Percentiles rank a stretch among this genome's conserved stretches.
phyloP scores from a whole-genome alignment of 2,113 vertebrate genomes.

The Coturnix japonica region DNA sequence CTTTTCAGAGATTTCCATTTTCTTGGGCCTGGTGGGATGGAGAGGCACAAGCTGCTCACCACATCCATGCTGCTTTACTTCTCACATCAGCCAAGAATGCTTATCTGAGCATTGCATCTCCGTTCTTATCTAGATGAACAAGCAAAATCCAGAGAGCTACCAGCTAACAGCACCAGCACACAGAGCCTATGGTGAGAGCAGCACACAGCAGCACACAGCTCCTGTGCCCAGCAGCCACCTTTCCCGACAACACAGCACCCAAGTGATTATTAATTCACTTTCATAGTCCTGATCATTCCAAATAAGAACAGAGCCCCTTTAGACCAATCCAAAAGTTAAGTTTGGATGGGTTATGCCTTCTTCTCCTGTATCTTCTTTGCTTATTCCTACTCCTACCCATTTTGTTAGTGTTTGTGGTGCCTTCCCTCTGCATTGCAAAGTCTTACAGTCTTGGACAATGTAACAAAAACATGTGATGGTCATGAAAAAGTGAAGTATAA shows the following conservation, averaged over 20 bases:
- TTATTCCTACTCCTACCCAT: not conserved
- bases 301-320: not conserved
- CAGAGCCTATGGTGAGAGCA: fast-evolving
- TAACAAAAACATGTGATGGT: not conserved
- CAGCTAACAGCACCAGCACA: not conserved
- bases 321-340: not conserved
- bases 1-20: not conserved
- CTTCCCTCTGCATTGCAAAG: not conserved
- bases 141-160: not conserved
- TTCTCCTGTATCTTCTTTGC: not conserved
- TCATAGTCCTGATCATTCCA: not conserved
- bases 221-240: not conserved
- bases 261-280: not conserved
- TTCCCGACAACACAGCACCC: not conserved
- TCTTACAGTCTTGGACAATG: not conserved
- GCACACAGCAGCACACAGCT: fast-evolving
- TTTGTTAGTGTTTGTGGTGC: not conserved
- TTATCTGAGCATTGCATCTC: not conserved
- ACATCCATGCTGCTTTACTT: fast-evolving
- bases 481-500: not conserved
- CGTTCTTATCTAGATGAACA: not conserved
- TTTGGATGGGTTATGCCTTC: not conserved
- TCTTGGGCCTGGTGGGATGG: not conserved
- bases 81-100: not conserved
- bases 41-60: not conserved